Evolutionary conservation across 1,140 invertebrate species (phyloP).

Genomic region (Ceratosolen fusciceps): DNA sequence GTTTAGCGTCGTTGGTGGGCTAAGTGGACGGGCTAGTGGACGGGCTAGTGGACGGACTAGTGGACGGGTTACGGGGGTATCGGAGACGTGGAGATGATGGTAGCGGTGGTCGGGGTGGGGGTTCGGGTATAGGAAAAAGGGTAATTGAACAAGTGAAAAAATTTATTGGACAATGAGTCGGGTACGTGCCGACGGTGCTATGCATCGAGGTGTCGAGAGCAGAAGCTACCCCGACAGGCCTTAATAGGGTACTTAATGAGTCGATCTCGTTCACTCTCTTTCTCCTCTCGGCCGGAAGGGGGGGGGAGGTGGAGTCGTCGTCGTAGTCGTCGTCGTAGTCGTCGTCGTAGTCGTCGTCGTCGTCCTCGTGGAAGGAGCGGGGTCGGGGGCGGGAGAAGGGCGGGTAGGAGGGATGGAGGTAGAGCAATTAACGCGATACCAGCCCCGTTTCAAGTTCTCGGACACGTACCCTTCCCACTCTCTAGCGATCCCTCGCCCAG

Average conservation of each 20-base stretch:
- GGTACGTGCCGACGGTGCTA: background rate
- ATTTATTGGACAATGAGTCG: slow-evolving; percentile 30
- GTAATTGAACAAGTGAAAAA: slow-evolving; percentile 35
- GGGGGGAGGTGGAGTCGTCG: too few relatives aligned
- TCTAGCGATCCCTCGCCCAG: background rate
- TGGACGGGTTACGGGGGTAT: too few relatives aligned
- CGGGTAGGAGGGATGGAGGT: background rate
- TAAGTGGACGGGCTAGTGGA: too few relatives aligned
- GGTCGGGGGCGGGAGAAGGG: too few relatives aligned
- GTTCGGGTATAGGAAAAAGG: background rate
- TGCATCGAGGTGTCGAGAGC: slow-evolving; percentile 34
- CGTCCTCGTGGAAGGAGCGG: too few relatives aligned
- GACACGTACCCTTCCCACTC: background rate
- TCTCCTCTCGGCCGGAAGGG: background rate
- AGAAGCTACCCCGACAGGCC: slow-evolving; percentile 38
- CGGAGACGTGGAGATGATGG: background rate
- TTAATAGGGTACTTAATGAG: slow-evolving; percentile 42
- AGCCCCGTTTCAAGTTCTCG: slow-evolving; percentile 19
- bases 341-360: too few relatives aligned
- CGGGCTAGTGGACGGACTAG: too few relatives aligned
- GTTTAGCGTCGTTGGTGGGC: too few relatives aligned
- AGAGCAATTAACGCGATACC: slow-evolving; percentile 39
- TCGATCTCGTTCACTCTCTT: background rate
- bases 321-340: too few relatives aligned
- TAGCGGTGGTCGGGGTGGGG: background rate